phyloP scores from a whole-genome alignment of 2,888 invertebrate genomes.

The Noctua janthe region DNA sequence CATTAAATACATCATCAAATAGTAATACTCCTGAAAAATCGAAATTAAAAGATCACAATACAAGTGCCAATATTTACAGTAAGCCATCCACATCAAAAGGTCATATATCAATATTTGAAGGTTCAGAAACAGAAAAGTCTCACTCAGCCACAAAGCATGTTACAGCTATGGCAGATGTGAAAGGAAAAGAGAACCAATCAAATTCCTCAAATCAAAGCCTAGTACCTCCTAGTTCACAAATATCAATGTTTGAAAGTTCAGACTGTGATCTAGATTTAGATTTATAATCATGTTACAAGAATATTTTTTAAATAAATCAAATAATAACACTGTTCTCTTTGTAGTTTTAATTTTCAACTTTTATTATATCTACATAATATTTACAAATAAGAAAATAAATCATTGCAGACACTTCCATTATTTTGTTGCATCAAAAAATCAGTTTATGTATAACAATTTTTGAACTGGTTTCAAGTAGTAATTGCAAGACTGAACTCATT shows the following conservation, averaged over 20 bases:
- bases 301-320: slow-evolving; percentile 52
- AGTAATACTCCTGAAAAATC: slow-evolving; percentile 4
- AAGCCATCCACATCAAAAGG: slow-evolving; percentile 52
- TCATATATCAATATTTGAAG: slow-evolving; percentile 52
- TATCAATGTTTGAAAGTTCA: slow-evolving; percentile 88
- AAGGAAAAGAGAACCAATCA: slow-evolving; percentile 64
- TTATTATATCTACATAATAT: slow-evolving; percentile 29
- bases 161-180: slow-evolving; percentile 56
- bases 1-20: slow-evolving; percentile 22
- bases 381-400: slow-evolving; percentile 28
- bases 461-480: background rate
- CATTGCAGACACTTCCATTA: background rate
- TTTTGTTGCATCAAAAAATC: too few relatives aligned
- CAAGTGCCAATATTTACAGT: background rate
- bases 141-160: slow-evolving; percentile 42
- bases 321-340: slow-evolving; percentile 11
- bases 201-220: slow-evolving; percentile 64
- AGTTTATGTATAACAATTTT: too few relatives aligned
- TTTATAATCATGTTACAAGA: slow-evolving; percentile 76
- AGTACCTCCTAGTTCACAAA: slow-evolving; percentile 78
- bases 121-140: slow-evolving; percentile 15
- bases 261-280: slow-evolving; percentile 89
- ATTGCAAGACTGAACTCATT: background rate
- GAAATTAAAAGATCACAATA: slow-evolving; percentile 19
- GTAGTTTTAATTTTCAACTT: slow-evolving; percentile 19